Percentiles rank a stretch among this genome's conserved stretches.
Evolutionary conservation across 2,113 vertebrate genomes (phyloP).

Genomic region (Lonchura striata): DNA sequence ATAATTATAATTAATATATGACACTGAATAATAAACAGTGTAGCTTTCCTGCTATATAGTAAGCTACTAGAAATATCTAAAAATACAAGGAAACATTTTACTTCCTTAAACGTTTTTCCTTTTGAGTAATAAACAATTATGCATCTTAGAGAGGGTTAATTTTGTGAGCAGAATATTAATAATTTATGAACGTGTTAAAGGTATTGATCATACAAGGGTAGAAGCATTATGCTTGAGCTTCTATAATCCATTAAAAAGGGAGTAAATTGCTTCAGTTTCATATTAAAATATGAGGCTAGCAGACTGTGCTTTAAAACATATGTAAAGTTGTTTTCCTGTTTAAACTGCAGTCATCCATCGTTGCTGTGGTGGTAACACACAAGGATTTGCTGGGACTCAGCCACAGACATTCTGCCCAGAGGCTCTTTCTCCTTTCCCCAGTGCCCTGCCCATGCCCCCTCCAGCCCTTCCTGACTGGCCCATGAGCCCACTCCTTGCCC

Average conservation of each 20-base stretch:
- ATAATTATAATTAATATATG: background rate
- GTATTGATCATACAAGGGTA: constrained; percentile 45
- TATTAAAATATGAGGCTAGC: background rate
- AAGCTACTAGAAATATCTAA: background rate
- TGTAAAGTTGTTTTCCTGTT: constrained; percentile 12
- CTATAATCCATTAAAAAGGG: constrained; percentile 33
- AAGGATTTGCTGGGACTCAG: background rate
- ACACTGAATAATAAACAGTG: background rate
- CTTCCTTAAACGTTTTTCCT: background rate
- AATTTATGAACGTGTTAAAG: constrained; percentile 53
- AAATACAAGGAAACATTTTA: background rate
- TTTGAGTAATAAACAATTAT: constrained; percentile 22
- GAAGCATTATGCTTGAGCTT: constrained; percentile 36
- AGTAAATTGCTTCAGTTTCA: constrained; percentile 22
- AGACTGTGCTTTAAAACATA: background rate
- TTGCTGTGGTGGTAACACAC: background rate
- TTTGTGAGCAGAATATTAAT: constrained; percentile 58
- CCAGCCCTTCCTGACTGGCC: background rate
- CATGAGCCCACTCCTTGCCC: fast-evolving
- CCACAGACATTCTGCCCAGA: background rate
- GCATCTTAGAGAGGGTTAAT: constrained; percentile 41
- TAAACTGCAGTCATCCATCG: background rate
- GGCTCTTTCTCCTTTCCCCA: background rate
- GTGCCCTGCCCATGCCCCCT: too few relatives aligned
- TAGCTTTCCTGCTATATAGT: background rate